Evolutionary conservation across 2,113 vertebrate genomes (phyloP).

Genomic region (Microtus pennsylvanicus): DNA sequence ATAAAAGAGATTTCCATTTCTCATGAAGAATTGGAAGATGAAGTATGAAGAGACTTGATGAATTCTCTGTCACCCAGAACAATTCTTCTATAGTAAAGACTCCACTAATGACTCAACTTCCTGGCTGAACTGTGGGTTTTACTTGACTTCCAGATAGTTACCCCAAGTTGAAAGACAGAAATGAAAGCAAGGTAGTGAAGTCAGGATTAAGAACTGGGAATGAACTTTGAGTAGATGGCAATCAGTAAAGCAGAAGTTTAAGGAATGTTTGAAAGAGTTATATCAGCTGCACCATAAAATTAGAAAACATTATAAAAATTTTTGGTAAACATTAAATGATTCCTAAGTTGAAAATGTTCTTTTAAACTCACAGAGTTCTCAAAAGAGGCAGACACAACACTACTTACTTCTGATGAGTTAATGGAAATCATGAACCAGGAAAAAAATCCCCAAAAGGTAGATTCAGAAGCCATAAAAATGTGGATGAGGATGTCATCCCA

Average conservation of each 20-base stretch:
- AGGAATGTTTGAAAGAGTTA: not conserved
- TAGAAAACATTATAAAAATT: not conserved
- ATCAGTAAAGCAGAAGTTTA: not conserved
- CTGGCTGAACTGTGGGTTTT: not conserved
- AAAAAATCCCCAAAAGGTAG: not conserved
- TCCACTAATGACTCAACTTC: not conserved
- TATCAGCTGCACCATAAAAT: not conserved
- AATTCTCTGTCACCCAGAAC: constrained; percentile 3
- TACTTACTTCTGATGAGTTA: not conserved
- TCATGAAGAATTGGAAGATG: not conserved
- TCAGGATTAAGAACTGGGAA: constrained; percentile 21
- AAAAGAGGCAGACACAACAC: not conserved
- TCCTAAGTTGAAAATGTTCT: not conserved
- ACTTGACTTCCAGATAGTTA: not conserved
- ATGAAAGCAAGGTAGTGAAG: not conserved
- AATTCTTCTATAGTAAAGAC: not conserved
- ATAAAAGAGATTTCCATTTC: not conserved
- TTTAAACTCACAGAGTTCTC: not conserved
- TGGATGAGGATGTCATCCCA: not conserved
- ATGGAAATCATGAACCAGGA: constrained; percentile 18
- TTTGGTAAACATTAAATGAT: not conserved
- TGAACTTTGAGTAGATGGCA: not conserved
- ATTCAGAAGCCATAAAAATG: not conserved
- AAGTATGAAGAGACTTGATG: not conserved
- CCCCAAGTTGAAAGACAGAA: not conserved